Evolutionary conservation across 2,888 invertebrate genomes (phyloP).

Genomic region (Colostygia pectinataria): DNA sequence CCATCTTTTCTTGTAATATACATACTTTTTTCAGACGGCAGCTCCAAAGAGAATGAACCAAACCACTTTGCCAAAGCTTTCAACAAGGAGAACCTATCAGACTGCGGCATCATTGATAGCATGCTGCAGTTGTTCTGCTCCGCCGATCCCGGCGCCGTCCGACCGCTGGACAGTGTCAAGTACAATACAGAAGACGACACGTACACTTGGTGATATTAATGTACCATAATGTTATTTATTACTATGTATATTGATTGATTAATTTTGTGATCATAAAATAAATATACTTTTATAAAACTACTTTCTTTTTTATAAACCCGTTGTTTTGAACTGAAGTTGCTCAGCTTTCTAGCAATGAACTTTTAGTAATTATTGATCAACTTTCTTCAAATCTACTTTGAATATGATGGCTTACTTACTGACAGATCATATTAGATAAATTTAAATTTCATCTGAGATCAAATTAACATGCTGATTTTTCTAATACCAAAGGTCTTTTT

Average conservation of each 20-base stretch:
- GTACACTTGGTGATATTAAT: constrained; percentile 73
- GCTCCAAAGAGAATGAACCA: constrained; percentile 73
- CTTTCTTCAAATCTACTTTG: too few species aligned
- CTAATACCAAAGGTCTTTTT: too few species aligned
- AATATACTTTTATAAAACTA: constrained; percentile 41
- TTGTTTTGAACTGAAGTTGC: too few species aligned
- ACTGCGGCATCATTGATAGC: constrained; percentile 88
- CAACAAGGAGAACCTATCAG: constrained; percentile 92
- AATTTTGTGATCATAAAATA: constrained; percentile 47
- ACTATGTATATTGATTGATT: constrained; percentile 28
- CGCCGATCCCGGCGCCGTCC: constrained; percentile 76
- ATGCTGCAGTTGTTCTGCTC: constrained; percentile 87
- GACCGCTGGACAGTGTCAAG: constrained; percentile 85
- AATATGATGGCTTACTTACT: too few species aligned
- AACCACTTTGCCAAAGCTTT: constrained; percentile 85
- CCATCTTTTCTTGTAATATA: too few species aligned
- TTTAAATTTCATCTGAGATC: too few species aligned
- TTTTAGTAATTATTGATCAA: too few species aligned
- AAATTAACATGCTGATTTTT: too few species aligned
- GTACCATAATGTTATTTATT: constrained; percentile 23
- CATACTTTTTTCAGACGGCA: constrained; percentile 72
- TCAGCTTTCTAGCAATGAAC: too few species aligned
- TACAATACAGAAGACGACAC: constrained; percentile 83
- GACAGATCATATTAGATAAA: too few species aligned
- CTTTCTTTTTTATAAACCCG: neutral